Percentiles rank a stretch among this genome's conserved stretches.
These are phyloP conservation scores for Gobio gobio DNA, from an alignment of 2,113 vertebrate genomes.

Conservation along the genomic window DNA sequence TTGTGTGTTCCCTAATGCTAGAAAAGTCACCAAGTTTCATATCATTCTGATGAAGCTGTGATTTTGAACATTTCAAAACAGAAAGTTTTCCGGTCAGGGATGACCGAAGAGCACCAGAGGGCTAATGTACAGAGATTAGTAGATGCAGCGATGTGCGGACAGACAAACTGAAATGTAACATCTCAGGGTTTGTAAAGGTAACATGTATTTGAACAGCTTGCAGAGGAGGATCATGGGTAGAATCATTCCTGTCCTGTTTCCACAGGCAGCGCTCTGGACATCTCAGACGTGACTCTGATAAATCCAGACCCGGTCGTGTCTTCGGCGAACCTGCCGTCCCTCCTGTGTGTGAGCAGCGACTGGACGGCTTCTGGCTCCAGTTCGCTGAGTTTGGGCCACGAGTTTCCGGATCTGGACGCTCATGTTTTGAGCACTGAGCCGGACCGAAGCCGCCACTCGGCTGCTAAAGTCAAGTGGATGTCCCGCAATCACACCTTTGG, in stretches of 20 bases:
- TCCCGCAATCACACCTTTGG: slow-evolving; percentile 83
- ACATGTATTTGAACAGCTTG: too few species aligned
- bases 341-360: slow-evolving; percentile 83
- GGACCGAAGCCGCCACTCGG: slow-evolving; percentile 74
- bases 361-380: slow-evolving; percentile 75
- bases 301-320: slow-evolving; percentile 86
- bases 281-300: slow-evolving; percentile 84
- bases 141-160: neutral
- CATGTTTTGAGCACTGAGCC: slow-evolving; percentile 75
- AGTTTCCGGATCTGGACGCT: slow-evolving; percentile 77
- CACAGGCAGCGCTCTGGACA: slow-evolving; percentile 75
- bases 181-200: neutral
- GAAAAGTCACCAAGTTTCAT: too few species aligned
- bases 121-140: neutral
- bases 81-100: too few species aligned
- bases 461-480: slow-evolving; percentile 83
- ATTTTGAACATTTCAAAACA: too few species aligned
- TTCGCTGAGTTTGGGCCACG: slow-evolving; percentile 76
- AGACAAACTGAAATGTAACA: neutral
- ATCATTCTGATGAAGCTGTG: too few species aligned
- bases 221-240: too few species aligned
- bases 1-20: too few species aligned
- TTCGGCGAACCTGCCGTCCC: slow-evolving; percentile 75
- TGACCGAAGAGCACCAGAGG: too few species aligned
- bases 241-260: neutral